Evolutionary conservation across 2,113 vertebrate genomes (phyloP).

Genomic region (Condylura cristata): DNA sequence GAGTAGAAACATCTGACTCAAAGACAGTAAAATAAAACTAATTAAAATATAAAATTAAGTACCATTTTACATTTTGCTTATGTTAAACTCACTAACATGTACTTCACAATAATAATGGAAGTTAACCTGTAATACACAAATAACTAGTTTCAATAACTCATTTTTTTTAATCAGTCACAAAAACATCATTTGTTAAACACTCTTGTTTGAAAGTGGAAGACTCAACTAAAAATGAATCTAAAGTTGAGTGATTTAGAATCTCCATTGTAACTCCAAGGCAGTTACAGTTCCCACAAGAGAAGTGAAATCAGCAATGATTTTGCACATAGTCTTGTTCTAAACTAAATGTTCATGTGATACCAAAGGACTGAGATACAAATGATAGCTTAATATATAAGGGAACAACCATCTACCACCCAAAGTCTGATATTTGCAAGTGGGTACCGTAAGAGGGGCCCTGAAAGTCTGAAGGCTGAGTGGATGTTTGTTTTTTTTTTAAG

Average conservation of each 20-base stretch:
- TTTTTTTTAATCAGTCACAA: background rate
- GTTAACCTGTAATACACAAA: background rate
- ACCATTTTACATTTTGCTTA: background rate
- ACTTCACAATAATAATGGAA: background rate
- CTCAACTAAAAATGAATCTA: too few species aligned
- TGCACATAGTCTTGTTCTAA: background rate
- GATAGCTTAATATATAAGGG: too few species aligned
- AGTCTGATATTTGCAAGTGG: too few species aligned
- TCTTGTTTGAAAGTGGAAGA: too few species aligned
- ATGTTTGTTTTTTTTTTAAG: too few species aligned
- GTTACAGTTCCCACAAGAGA: background rate
- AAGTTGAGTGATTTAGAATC: background rate
- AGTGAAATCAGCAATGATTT: background rate
- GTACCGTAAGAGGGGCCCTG: too few species aligned
- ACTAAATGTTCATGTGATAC: too few species aligned
- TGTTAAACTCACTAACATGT: constrained; percentile 37
- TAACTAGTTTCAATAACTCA: background rate
- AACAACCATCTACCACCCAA: too few species aligned
- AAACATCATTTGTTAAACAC: too few species aligned
- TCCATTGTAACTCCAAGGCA: background rate
- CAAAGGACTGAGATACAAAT: too few species aligned
- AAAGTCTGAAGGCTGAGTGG: too few species aligned
- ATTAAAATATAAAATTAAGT: background rate
- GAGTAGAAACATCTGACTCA: background rate
- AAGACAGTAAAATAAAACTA: background rate